These are phyloP conservation scores for Deroplatys truncata DNA, from an alignment of 2,888 invertebrate species.

Conservation along the genomic window DNA sequence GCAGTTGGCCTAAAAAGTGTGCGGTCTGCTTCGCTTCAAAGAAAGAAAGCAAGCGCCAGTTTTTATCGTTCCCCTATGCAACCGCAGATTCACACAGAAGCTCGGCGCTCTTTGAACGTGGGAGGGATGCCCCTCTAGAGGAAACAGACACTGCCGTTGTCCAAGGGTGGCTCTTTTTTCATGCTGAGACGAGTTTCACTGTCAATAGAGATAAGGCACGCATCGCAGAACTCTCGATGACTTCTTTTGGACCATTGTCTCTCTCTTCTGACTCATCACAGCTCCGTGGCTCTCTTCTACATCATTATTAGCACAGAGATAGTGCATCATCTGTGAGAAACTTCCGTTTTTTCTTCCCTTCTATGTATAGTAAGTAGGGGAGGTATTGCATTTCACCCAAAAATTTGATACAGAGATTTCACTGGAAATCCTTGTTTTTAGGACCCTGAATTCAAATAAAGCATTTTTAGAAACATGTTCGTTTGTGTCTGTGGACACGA, in stretches of 20 bases:
- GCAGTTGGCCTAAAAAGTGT: no score
- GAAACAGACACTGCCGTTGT: not conserved
- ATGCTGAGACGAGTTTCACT: not conserved
- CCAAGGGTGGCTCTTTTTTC: not conserved
- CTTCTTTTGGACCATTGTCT: not conserved
- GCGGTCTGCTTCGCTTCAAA: not conserved
- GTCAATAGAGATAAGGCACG: not conserved
- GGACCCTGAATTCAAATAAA: no score
- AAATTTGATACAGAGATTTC: no score
- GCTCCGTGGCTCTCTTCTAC: not conserved
- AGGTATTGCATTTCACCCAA: no score
- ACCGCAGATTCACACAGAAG: not conserved
- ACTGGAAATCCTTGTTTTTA: no score
- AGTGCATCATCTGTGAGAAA: not conserved
- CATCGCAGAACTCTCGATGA: not conserved
- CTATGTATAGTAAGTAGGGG: no score
- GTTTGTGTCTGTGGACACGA: no score
- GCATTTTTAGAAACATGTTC: no score
- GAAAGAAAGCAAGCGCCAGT: not conserved
- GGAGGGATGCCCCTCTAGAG: not conserved
- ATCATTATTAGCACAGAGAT: not conserved
- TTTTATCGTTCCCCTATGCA: not conserved
- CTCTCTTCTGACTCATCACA: not conserved
- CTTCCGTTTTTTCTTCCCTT: not conserved
- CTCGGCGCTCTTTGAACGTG: not conserved